A percentile compares a stretch with the other conserved stretches of the same genome.
Conservation (phyloP, 2,113 vertebrate genomes). For the Falcunculus frontatus region DNA sequence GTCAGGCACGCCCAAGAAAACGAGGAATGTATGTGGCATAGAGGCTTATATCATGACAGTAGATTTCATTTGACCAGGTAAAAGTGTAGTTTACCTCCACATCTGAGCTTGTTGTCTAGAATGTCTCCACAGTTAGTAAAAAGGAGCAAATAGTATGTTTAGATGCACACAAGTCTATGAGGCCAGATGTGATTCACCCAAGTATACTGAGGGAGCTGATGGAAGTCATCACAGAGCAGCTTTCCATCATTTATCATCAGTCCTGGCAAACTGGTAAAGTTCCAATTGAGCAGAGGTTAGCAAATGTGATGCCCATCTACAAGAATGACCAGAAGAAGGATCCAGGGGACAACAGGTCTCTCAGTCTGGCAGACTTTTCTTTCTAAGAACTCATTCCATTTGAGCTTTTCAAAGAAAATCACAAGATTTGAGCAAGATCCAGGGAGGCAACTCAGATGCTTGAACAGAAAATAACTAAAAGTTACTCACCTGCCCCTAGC, state of each 20-base stretch:
- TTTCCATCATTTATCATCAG: not conserved
- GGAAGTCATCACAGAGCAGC: not conserved
- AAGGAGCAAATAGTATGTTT: not conserved
- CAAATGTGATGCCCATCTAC: rapidly evolving
- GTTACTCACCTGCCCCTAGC: not conserved
- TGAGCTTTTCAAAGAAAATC: not conserved
- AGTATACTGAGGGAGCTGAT: not conserved
- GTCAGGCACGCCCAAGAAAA: not conserved
- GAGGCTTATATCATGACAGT: rapidly evolving
- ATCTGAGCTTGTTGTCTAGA: not conserved
- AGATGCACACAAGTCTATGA: not conserved
- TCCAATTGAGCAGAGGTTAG: not conserved
- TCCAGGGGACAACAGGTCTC: not conserved
- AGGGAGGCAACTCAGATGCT: not conserved
- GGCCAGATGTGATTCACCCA: not conserved
- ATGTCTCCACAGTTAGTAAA: not conserved
- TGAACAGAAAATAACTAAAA: not conserved
- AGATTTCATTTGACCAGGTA: not conserved
- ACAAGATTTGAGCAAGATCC: not conserved
- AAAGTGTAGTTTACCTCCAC: not conserved
- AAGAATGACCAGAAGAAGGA: not conserved
- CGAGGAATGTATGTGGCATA: not conserved
- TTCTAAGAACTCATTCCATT: not conserved
- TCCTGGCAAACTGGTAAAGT: not conserved
- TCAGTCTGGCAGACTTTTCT: not conserved